Evolutionary conservation across 1,140 invertebrate genomes (phyloP).

Genomic region (Littorina saxatilis): DNA sequence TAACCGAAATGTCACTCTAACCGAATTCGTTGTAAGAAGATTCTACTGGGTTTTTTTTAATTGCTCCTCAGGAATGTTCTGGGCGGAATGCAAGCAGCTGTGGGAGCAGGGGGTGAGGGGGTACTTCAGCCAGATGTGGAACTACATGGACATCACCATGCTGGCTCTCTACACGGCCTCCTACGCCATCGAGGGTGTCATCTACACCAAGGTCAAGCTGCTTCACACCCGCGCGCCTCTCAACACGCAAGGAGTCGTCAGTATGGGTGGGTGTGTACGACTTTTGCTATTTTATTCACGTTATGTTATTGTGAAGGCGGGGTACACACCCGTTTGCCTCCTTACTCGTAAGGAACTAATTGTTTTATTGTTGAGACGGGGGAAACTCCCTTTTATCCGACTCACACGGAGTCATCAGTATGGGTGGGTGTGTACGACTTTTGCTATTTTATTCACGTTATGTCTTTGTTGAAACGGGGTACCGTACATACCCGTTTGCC

Average conservation of each 20-base stretch:
- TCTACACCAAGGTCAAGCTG: constrained; percentile 48
- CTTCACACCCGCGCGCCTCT: neutral
- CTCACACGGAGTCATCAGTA: too few relatives aligned
- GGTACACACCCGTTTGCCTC: too few relatives aligned
- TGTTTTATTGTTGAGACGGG: too few relatives aligned
- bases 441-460: neutral
- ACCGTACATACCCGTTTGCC: too few relatives aligned
- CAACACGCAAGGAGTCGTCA: neutral
- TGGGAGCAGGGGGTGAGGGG: constrained; percentile 89
- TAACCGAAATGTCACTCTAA: too few relatives aligned
- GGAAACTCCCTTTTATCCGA: too few relatives aligned
- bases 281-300: constrained; percentile 17
- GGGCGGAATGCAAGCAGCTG: constrained; percentile 89
- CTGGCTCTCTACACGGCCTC: constrained; percentile 74
- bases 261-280: constrained; percentile 37
- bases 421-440: neutral
- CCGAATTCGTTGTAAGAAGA: too few relatives aligned
- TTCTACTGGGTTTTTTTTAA: too few relatives aligned
- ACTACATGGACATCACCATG: constrained; percentile 94
- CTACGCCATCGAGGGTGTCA: constrained; percentile 62
- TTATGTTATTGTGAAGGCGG: too few relatives aligned
- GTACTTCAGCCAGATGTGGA: constrained; percentile 94
- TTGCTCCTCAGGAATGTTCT: constrained; percentile 92
- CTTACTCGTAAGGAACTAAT: too few relatives aligned
- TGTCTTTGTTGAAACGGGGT: neutral